phyloP scores from a whole-genome alignment of 2,888 invertebrate species.

The Ryuthela nishihirai region DNA sequence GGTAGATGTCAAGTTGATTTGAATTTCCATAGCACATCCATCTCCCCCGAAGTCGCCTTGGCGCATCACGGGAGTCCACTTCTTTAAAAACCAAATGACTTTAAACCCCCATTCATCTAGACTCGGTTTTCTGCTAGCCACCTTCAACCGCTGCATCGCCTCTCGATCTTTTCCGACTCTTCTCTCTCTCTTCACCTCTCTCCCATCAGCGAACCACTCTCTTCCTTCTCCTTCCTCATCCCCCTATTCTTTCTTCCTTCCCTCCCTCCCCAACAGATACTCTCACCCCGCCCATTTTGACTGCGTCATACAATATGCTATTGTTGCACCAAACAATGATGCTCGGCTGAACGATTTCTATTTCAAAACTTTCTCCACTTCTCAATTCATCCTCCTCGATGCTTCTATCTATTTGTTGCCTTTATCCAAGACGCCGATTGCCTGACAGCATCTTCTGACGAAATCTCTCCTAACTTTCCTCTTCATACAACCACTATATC shows the following conservation, averaged over 20 bases:
- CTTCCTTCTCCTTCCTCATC: slow-evolving; percentile 4
- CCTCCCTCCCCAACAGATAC: too few relatives aligned
- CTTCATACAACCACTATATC: too few relatives aligned
- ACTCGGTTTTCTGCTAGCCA: slow-evolving; percentile 26
- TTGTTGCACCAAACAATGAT: neutral
- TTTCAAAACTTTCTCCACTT: neutral
- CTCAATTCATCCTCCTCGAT: neutral
- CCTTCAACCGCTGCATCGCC: too few relatives aligned
- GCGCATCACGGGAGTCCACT: slow-evolving; percentile 34
- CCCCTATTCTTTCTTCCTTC: neutral
- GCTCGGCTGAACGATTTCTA: neutral
- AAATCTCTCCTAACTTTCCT: slow-evolving; percentile 1
- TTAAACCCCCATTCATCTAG: slow-evolving; percentile 34
- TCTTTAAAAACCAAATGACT: slow-evolving; percentile 37
- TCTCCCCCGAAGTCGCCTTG: slow-evolving; percentile 10
- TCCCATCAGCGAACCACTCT: slow-evolving; percentile 8
- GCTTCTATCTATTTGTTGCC: slow-evolving; percentile 15
- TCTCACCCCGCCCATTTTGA: too few relatives aligned
- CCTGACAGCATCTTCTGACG: slow-evolving; percentile 18
- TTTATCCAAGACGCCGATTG: slow-evolving; percentile 2
- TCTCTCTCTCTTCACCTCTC: neutral
- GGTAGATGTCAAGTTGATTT: slow-evolving; percentile 37
- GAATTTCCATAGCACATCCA: slow-evolving; percentile 38
- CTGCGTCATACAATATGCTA: slow-evolving; percentile 2
- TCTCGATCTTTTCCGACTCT: too few relatives aligned